Evolutionary conservation across 2,113 vertebrate species (phyloP).

Genomic region (Nothocercus julius): DNA sequence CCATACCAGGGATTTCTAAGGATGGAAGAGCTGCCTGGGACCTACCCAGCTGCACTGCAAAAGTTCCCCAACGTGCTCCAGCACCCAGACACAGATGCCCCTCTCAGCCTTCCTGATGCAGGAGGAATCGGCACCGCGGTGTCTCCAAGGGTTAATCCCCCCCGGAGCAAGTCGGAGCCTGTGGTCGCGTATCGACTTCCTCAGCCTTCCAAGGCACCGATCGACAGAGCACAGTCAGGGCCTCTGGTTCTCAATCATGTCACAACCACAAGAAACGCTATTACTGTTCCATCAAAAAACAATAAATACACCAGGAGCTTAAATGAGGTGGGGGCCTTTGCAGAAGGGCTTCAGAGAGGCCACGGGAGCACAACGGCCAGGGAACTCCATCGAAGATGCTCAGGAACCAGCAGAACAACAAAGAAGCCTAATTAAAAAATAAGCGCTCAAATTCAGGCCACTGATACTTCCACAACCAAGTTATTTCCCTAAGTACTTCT

Average conservation of each 20-base stretch:
- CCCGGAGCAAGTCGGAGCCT: not conserved
- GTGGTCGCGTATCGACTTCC: not conserved
- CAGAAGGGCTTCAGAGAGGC: not conserved
- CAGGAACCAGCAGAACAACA: not conserved
- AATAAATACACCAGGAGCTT: not conserved
- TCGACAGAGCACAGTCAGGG: not conserved
- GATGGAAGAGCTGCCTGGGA: not conserved
- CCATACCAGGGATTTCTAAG: not conserved
- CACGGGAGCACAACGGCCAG: rapidly evolving
- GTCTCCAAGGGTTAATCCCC: not conserved
- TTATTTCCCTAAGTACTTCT: not conserved
- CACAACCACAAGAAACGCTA: not conserved
- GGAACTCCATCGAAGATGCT: not conserved
- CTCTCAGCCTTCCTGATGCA: not conserved
- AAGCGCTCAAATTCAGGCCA: not conserved
- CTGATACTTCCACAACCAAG: too few species aligned
- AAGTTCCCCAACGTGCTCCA: rapidly evolving
- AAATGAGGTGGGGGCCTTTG: not conserved
- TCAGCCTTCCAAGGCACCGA: not conserved
- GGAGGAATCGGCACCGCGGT: not conserved
- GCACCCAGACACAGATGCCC: not conserved
- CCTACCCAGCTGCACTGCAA: not conserved
- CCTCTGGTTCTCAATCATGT: not conserved
- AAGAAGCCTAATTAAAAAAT: not conserved
- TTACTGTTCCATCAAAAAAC: not conserved